Percentiles rank a stretch among this genome's conserved stretches.
Evolutionary conservation across 2,888 invertebrate species (phyloP).

Genomic region (Thelaira solivaga): DNA sequence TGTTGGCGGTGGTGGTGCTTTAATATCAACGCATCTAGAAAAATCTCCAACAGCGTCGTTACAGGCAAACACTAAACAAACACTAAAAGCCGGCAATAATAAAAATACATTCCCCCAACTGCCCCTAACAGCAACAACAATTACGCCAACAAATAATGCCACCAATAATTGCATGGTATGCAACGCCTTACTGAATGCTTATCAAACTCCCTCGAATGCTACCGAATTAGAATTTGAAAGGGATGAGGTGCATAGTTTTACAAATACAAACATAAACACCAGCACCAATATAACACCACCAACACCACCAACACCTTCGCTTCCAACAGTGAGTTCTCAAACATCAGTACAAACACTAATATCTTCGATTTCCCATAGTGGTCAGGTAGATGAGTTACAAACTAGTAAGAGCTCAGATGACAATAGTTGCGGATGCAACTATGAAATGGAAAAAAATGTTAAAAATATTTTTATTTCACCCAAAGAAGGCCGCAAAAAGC

Average conservation of each 20-base stretch:
- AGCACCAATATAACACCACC: neutral
- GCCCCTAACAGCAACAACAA: slow-evolving; percentile 71
- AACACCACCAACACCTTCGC: slow-evolving; percentile 39
- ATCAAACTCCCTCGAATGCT: slow-evolving; percentile 88
- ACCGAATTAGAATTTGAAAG: slow-evolving; percentile 83
- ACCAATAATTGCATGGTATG: slow-evolving; percentile 79
- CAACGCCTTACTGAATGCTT: slow-evolving; percentile 77
- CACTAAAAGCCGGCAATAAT: slow-evolving; percentile 77
- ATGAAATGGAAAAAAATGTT: neutral
- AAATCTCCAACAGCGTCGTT: neutral
- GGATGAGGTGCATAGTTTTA: slow-evolving; percentile 71
- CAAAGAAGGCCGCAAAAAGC: slow-evolving; percentile 59
- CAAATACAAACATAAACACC: slow-evolving; percentile 39
- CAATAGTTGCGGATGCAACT: neutral
- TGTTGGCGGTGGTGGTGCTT: slow-evolving; percentile 66
- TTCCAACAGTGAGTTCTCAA: slow-evolving; percentile 69
- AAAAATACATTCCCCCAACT: slow-evolving; percentile 59
- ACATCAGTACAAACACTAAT: slow-evolving; percentile 72
- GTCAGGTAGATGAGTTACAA: slow-evolving; percentile 46
- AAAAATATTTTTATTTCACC: slow-evolving; percentile 29
- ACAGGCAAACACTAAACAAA: neutral
- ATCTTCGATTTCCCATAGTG: slow-evolving; percentile 65
- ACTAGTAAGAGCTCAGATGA: slow-evolving; percentile 2
- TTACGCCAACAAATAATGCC: slow-evolving; percentile 62
- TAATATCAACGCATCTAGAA: slow-evolving; percentile 41